Evolutionary conservation across 2,797 vertebrate species (phyloP).

Genomic region (Tangara arthus): DNA sequence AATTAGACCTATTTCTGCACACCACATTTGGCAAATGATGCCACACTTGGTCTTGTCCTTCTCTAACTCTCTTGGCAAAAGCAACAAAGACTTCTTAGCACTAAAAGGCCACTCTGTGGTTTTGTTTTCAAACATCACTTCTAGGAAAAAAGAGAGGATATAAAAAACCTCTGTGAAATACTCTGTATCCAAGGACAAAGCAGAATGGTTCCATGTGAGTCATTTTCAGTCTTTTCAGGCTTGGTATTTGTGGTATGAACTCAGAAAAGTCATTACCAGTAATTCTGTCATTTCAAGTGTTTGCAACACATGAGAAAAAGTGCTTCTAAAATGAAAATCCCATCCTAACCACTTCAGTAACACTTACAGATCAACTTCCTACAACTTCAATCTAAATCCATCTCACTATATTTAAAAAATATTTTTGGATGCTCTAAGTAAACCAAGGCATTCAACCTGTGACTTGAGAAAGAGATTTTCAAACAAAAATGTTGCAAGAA

Average conservation of each 20-base stretch:
- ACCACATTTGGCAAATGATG: neutral
- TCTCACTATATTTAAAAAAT: neutral
- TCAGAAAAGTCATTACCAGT: neutral
- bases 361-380: neutral
- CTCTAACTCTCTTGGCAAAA: constrained; percentile 4
- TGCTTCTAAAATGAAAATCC: neutral
- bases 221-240: neutral
- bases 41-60: neutral
- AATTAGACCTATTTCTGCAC: neutral
- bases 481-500: neutral
- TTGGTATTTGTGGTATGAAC: constrained; percentile 1
- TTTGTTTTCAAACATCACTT: constrained; percentile 33
- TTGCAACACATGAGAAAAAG: neutral
- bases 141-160: constrained; percentile 23
- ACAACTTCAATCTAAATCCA: neutral
- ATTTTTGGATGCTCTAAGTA: neutral
- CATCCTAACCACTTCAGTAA: neutral
- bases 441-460: neutral
- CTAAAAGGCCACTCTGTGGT: neutral
- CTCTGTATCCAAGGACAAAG: constrained; percentile 9
- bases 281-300: constrained; percentile 2
- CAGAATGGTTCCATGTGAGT: constrained; percentile 22
- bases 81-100: constrained; percentile 22
- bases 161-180: neutral
- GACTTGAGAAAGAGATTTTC: neutral